Base-by-base conservation (phyloP, 2,797 vertebrate genomes). In the Rhinophrynus dorsalis region DNA sequence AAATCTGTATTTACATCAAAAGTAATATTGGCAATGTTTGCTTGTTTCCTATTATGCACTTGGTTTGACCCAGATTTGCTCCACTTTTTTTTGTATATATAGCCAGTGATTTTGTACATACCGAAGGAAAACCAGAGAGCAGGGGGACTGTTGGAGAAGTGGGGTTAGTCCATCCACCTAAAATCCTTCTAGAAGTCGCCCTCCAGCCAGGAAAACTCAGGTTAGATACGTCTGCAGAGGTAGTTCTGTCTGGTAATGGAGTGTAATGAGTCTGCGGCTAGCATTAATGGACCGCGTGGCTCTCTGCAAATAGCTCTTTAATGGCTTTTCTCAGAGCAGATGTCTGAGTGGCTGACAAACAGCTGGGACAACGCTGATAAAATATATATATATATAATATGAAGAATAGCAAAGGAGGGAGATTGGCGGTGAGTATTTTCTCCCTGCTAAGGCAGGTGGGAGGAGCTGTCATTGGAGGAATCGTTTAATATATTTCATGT, bases 271-370 rank as follows among this genome's bases (percentile, higher is more conserved):
- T 52, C 57, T 40, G 45, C 20, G 35, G 26, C 6, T 68, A 17
- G 56, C 27, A 61, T 52, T 51, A 69, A 54, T 54, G 15, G 48
- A 13, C 44, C 47, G 5, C 33, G 18, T n/a, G 21, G 35, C 47
- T 61, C 27, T 33, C 35, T 42, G 37, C 35, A 44, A 60, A 61
- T 54, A 69, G 47, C 47, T 54, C 26, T 48, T 52, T 69, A 61
- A 61, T 69, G 56, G 35, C 10, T 40, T 44, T 38, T 29, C 26
- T 69, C 38, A n/a, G 47, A 69, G 47, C 37, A 26, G 45, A 60
- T 57, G 35, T 18, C 56, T 60, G 67, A 52, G 57, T 61, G 47
- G 57, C 45, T 54, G 66, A 58, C 56, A 68, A 58, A 56, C 45
- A 51, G 33, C 63, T 61, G 48, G 57, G 40, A 69, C 24, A 30